Base-by-base conservation (phyloP, 2,888 invertebrate species). In the Trilocha varians region DNA sequence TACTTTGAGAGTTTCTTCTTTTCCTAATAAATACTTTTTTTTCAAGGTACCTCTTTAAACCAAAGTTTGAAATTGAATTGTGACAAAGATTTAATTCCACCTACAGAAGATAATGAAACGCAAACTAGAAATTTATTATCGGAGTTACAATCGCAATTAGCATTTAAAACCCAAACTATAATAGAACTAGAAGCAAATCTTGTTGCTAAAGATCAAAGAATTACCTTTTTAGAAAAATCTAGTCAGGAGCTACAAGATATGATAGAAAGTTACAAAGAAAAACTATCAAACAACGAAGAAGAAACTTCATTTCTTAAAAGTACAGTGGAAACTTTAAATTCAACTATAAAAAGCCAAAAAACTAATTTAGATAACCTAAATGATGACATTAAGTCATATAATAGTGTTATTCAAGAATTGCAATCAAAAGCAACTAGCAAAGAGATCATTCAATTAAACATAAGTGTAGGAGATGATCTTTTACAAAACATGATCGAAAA, bases 401-500 rank as follows among this genome's bases (percentile, higher is more conserved):
- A 67, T 44, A 57, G 49, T 42, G 38, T 69, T 1, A 74, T 83
- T 38, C 62, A 76, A 49, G 76, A 78, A 48, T 51, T 84, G 18
- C 72, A 82, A 58, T 60, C 58, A 9, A 66, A 75, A 53, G 45
- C 80, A 16, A 53, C 49, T 1, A 48, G 62, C 14, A 71, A 69
- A 53, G 70, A 71, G 39, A 56, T 46, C 25, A n/a, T n/a, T n/a
- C 34, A 56, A 25, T 43, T 52, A 2, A 57, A 54, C 40, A 35
- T 64, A 6, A 52, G 55, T 41, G 53, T 75, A 16, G 59, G 50
- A 45, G 73, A 78, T 16, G 54, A 44, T 36, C 43, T 63, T 25
- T 48, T 82, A 42, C 73, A 77, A 50, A 57, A 44, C 40, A 70
- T 83, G 67, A 64, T 80, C 40, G 55, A 62, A 2, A 77, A 69